Conservation (phyloP, 2,113 vertebrate species). For the Nothoprocta perdicaria region DNA sequence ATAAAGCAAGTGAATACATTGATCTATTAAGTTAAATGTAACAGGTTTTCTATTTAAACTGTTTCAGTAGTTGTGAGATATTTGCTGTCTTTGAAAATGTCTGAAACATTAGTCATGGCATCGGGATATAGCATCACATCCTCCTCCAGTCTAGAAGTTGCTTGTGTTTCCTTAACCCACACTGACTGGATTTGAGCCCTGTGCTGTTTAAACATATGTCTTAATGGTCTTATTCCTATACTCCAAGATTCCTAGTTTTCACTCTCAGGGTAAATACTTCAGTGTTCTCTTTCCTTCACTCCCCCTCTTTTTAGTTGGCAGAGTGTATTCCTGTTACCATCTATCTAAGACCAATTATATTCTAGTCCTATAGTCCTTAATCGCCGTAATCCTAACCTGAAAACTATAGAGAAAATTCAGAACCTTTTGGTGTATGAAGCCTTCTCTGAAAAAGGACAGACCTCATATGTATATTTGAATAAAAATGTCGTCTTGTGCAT, state of each 20-base stretch:
- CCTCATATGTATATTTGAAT: not conserved
- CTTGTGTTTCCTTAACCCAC: not conserved
- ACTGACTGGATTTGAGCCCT: not conserved
- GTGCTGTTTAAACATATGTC: not conserved
- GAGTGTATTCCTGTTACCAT: not conserved
- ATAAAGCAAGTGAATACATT: not conserved
- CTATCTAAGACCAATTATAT: not conserved
- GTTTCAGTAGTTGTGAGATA: not conserved
- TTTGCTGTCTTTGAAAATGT: not conserved
- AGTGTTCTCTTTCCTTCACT: not conserved
- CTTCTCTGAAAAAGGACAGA: not conserved
- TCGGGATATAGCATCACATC: not conserved
- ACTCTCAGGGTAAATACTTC: not conserved
- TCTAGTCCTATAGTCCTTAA: not conserved
- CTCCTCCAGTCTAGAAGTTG: not conserved
- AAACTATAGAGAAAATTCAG: not conserved
- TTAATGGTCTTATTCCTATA: not conserved
- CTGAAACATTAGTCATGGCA: not conserved
- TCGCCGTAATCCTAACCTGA: not conserved
- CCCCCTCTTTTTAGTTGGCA: not conserved
- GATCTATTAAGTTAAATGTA: not conserved
- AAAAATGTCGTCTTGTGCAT: not conserved
- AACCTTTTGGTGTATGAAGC: not conserved
- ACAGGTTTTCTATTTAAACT: not conserved
- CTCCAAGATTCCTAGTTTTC: not conserved